Base-by-base conservation (phyloP, 2,888 invertebrate genomes). In the Platycnemis pennipes region DNA sequence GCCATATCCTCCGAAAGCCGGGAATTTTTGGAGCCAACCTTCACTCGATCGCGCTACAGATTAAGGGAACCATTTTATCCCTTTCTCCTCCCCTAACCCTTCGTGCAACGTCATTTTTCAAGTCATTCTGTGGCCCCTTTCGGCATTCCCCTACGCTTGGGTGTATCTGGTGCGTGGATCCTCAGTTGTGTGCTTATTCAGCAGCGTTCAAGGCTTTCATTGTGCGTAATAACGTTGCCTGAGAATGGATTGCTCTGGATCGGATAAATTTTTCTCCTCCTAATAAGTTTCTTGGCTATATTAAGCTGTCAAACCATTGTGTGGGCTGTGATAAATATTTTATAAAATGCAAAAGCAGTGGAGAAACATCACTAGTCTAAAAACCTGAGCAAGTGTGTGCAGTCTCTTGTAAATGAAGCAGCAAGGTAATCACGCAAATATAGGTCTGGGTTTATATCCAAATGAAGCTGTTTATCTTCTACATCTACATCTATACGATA, bases 31-130 rank as follows among this genome's bases (percentile, higher is more conserved):
- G 77, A 31, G 37, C 77, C 16, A 77, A 77, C 37, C 37, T 26
- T n/a, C 8, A 77, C 31, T 77, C 77, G 77, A 77, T 77, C 77
- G 77, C 16, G 77, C 31, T 37, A 37, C 77, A 37, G 77, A 77
- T 77, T 37, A 77, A 77, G 77, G 77, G 77, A 77, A 77, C 77
- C 77, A 77, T 77, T 77, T 37, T 77, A 77, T 77, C 77, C 31
- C n/a, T 63, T 63, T 63, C 63, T n/a, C 26, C 8, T n/a, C 63
- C 63, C n/a, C 26, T n/a, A 8, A 2, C 37, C 31, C 22, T 31
- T 13, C 77, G 13, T 37, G 37, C 26, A 26, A 77, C 77, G 77
- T 77, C 77, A 77, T n/a, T 77, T 77, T 37, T 77, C 77, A 13
- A 77, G 13, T 37, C 26, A 77, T 5, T 37, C 77, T 37, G 0